Percentiles rank a stretch among this genome's conserved stretches.
phyloP scores from a whole-genome alignment of 2,888 invertebrate genomes.

The Lampropteryx suffumata region DNA sequence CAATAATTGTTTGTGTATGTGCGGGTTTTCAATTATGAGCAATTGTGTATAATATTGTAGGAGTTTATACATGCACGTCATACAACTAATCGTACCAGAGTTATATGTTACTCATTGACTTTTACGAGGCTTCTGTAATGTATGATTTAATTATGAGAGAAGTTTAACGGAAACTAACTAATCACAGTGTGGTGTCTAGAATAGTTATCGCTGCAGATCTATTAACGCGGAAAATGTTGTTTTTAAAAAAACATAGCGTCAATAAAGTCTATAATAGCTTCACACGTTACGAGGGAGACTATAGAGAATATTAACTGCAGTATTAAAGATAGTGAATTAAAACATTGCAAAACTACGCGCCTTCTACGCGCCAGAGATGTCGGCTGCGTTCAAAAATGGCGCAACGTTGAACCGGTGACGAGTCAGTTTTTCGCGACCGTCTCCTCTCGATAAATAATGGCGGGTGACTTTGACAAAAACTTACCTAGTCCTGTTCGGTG shows the following conservation, averaged over 20 bases:
- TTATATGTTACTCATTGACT: neutral
- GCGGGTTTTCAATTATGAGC: no score
- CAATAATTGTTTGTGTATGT: no score
- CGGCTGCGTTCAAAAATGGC: slow-evolving; percentile 78
- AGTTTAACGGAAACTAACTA: slow-evolving; percentile 20
- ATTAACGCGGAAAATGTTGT: slow-evolving; percentile 11
- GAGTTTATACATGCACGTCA: no score
- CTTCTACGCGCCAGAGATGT: slow-evolving; percentile 61
- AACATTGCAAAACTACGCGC: slow-evolving; percentile 71
- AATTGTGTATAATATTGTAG: no score
- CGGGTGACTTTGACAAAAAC: slow-evolving; percentile 82
- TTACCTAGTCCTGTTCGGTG: slow-evolving; percentile 80
- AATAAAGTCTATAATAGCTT: slow-evolving; percentile 6
- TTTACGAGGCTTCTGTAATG: neutral
- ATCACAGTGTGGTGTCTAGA: slow-evolving; percentile 24
- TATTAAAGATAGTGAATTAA: slow-evolving; percentile 71
- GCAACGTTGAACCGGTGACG: slow-evolving; percentile 66
- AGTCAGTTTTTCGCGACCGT: slow-evolving; percentile 81
- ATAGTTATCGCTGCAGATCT: slow-evolving; percentile 11
- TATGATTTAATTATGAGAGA: slow-evolving; percentile 10
- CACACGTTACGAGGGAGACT: slow-evolving; percentile 37
- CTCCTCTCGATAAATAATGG: slow-evolving; percentile 82
- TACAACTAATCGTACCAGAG: no score
- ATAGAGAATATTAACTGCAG: slow-evolving; percentile 44
- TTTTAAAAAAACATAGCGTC: slow-evolving; percentile 6